These are phyloP conservation scores for Aldabrachelys gigantea DNA, from an alignment of 2,113 vertebrate species.

Conservation along the genomic window DNA sequence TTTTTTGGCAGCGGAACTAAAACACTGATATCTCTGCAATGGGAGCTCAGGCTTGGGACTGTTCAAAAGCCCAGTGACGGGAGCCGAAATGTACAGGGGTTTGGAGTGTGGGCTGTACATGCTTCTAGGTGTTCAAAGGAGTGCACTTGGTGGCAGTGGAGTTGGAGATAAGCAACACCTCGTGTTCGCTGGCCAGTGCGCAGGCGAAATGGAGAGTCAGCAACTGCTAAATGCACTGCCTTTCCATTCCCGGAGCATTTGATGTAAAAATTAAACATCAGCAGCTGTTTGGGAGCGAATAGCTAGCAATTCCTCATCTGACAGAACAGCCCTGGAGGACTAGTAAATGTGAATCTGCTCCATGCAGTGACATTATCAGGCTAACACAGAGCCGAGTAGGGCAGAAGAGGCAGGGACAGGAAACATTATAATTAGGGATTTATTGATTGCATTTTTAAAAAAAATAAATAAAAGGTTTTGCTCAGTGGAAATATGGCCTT, in stretches of 20 bases:
- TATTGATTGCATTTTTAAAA: conserved; percentile 38
- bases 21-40: not conserved
- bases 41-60: not conserved
- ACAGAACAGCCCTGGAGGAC: conserved; percentile 45
- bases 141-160: not conserved
- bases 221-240: conserved; percentile 36
- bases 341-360: conserved; percentile 37
- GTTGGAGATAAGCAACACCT: not conserved
- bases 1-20: not conserved
- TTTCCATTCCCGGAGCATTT: conserved; percentile 49
- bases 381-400: not conserved
- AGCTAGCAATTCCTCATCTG: conserved; percentile 44
- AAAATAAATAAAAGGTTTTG: conserved; percentile 21
- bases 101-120: not conserved
- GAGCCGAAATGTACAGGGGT: not conserved
- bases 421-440: conserved; percentile 8
- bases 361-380: not conserved
- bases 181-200: not conserved
- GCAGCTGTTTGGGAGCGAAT: conserved; percentile 49
- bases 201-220: not conserved
- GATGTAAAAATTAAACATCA: conserved; percentile 27
- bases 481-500: not conserved
- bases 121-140: not conserved
- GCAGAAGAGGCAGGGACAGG: not conserved
- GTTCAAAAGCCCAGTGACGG: conserved; percentile 25